Evolutionary conservation across 1,140 invertebrate species (phyloP), one percentile per base, ranked within the genome.

Genomic region (Armadillidium nasatum): DNA sequence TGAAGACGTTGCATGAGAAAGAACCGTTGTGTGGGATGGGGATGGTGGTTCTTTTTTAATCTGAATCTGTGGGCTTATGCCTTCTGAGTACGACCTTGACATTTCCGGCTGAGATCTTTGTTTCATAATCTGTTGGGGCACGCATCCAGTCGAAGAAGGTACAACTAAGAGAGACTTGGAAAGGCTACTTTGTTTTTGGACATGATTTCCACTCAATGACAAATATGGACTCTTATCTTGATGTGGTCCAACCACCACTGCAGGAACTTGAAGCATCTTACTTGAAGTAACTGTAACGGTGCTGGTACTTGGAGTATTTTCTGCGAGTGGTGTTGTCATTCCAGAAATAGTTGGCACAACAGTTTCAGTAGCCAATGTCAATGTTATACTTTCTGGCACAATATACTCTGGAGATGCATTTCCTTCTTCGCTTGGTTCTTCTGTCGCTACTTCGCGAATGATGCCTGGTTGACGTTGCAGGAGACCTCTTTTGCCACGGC

Each of bases 401-500:
- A 83, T 83, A 6, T 89, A 88, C 13, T 87, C 81, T 21, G 76
- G 54, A 10, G 44, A 50, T 33, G 45, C 73, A 7, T 46, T 69
- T 19, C 22, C 68, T 19, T 68, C 77, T 10, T 73, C 77, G n/a
- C 71, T 66, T 54, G 44, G 67, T 43, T 79, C 79, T 44, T 72
- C 75, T 74, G 84, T 84, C 83, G 44, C 75, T 72, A 22, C 22
- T 68, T 76, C 77, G 10, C 74, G 72, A 70, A 78, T 91, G 50
- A 91, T 88, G 33, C 89, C 84, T 6, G 88, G 88, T 79, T 91
- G 90, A 33, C 90, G 85, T 82, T 90, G 89, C 3, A 91, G 83
- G 33, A 89, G 85, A 44, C 75, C 89, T 85, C 75, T 88, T 87
- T 45, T 88, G 83, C 83, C 89, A 89, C 73, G 75, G 69, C 78